Conservation (phyloP, 1,140 invertebrate genomes). For the Hycleus cichorii region DNA sequence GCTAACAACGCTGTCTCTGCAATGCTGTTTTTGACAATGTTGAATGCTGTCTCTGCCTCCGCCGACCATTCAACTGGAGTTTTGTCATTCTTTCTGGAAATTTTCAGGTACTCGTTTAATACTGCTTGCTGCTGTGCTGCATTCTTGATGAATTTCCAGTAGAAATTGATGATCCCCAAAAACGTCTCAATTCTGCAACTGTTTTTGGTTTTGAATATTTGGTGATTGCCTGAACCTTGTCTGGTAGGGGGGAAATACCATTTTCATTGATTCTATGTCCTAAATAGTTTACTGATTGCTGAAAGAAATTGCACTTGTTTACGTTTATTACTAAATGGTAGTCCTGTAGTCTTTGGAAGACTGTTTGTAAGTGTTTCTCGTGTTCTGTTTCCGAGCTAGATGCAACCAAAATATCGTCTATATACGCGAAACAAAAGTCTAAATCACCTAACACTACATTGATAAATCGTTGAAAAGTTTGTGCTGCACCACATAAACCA, state of each 20-base stretch:
- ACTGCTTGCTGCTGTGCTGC: constrained; percentile 26
- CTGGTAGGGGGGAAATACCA: constrained; percentile 29
- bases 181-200: constrained; percentile 28
- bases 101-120: constrained; percentile 16
- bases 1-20: constrained; percentile 10
- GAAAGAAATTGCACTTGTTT: constrained; percentile 28
- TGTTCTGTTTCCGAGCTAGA: background rate
- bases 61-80: constrained; percentile 34
- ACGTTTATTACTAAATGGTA: constrained; percentile 31
- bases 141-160: constrained; percentile 27
- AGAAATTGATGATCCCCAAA: constrained; percentile 39
- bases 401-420: constrained; percentile 30
- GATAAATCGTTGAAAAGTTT: constrained; percentile 28
- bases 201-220: constrained; percentile 21
- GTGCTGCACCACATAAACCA: constrained; percentile 37
- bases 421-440: constrained; percentile 24
- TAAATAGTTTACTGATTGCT: constrained; percentile 26
- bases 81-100: constrained; percentile 23
- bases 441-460: constrained; percentile 6
- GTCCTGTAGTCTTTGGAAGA: constrained; percentile 25
- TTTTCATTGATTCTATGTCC: constrained; percentile 28
- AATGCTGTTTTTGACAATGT: too few relatives aligned
- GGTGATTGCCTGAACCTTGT: constrained; percentile 37
- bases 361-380: constrained; percentile 26
- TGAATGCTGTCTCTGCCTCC: constrained; percentile 18